Base-by-base conservation (phyloP, 2,797 vertebrate genomes). In the Gambusia yucatana region DNA sequence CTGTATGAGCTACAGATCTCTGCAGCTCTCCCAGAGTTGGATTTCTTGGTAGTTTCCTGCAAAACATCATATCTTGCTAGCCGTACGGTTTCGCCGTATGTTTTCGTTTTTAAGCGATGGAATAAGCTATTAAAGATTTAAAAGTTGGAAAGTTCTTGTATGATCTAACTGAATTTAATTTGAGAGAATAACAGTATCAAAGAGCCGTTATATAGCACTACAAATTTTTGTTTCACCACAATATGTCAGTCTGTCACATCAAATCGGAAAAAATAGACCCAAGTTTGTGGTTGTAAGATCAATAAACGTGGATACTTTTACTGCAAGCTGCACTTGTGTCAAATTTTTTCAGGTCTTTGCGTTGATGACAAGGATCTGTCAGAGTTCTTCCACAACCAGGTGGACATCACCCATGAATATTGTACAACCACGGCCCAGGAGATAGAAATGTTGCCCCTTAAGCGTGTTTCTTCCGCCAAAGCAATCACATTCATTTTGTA, bases 401-500 rank as follows among this genome's bases (percentile, higher is more conserved):
- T 25, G 28, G 48, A 43, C 72, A 28, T 46, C 59, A 44, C 71
- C 44, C 69, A 78, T 59, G 36, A 59, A 69, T 69, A 84, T 71
- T 83, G 39, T 43, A 83, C 52, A 76, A 81, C 50, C 47, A n/a
- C 50, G 30, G 72, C 70, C 86, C 61, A 50, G 80, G 76, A 86
- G 84, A 70, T 74, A 46, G 61, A 84, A 73, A 77, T 82, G 73
- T 30, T 72, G 77, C 55, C 84, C 70, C 81, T 76, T 74, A 83
- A 78, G 73, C 52, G 0, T 50, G 78, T 48, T 70, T 83, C 30
- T 75, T 84, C 83, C 70, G 65, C 63, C 63, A 85, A 41, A 87
- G 89, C 89, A 91, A 94, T 91, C 87, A 83, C 88, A 92, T 93
- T 91, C 39, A 86, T 88, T 82, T 88, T 41, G 79, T 86, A 87